Base-by-base conservation (phyloP, 2,797 vertebrate genomes). In the Helostoma temminkii region DNA sequence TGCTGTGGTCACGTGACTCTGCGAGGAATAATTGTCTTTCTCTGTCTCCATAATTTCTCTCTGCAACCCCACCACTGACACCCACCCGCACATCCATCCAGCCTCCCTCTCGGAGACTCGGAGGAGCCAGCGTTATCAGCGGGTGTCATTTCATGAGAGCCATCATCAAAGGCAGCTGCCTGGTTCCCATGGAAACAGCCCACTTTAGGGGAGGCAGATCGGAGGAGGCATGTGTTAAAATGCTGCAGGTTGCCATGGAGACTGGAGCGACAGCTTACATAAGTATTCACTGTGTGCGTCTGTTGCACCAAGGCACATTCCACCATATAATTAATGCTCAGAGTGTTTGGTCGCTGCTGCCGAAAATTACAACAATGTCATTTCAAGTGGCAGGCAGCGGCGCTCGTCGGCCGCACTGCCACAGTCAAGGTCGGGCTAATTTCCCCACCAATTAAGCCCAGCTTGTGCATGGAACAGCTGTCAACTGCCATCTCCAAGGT, bases 111-210 rank as follows among this genome's bases (percentile, higher is more conserved):
- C 36, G 3, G 61, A 70, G 72, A 76, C 83, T 77, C 54, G 21
- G 52, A 87, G 71, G 77, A 83, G 74, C 84, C 81, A 16, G 76
- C 37, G 24, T 81, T 85, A 88, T 87, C 87, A 89, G 81, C 74
- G 80, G 83, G 88, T 89, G 88, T 89, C 86, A 87, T 88, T 90
- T 91, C 89, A 83, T 62, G 75, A 89, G 90, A 90, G 88, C 88
- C 77, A 89, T 89, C 87, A 88, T 90, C 87, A 92, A 89, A 93
- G 86, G 82, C 89, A 89, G 90, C 89, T 89, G 85, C 89, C 78
- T 52, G 84, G 94, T 94, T 91, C 80, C 93, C 90, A 93, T 93
- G 91, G 94, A 93, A 94, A 94, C 93, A 90, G 85, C 88, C 91
- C 91, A 90, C 89, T 91, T 90, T 64, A 88, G 88, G 88, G 83